Evolutionary conservation across 2,888 invertebrate species (phyloP).

Genomic region (Stenodera caucasica): DNA sequence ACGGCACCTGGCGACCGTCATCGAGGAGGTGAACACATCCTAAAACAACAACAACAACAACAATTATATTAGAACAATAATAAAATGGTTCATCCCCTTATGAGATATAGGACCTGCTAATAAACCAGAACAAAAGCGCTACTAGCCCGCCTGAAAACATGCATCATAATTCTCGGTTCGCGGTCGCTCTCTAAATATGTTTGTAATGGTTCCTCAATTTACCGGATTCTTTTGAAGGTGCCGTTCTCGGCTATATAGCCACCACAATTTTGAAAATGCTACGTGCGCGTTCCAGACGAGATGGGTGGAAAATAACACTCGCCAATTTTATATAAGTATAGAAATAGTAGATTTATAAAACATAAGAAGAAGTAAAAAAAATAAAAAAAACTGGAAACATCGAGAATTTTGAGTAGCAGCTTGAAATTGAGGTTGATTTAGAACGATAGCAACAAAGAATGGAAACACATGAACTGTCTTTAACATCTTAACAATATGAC

Average conservation of each 20-base stretch:
- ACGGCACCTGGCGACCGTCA: slow-evolving; percentile 40
- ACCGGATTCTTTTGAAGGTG: slow-evolving; percentile 44
- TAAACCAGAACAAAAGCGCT: slow-evolving; percentile 50
- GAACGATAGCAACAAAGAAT: slow-evolving; percentile 25
- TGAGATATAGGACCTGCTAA: slow-evolving; percentile 44
- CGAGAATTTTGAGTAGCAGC: slow-evolving; percentile 40
- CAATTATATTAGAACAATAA: too few species aligned
- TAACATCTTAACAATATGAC: slow-evolving; percentile 47
- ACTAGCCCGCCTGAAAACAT: slow-evolving; percentile 50
- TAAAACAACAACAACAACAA: slow-evolving; percentile 28
- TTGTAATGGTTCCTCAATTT: slow-evolving; percentile 53
- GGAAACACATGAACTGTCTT: slow-evolving; percentile 40
- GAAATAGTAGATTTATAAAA: too few species aligned
- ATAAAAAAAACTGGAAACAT: slow-evolving; percentile 34
- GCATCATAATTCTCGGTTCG: slow-evolving; percentile 36
- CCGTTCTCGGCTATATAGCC: slow-evolving; percentile 28
- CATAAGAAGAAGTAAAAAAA: slow-evolving; percentile 14
- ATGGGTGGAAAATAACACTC: slow-evolving; percentile 4
- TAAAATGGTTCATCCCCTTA: slow-evolving; percentile 33
- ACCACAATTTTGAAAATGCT: slow-evolving; percentile 10
- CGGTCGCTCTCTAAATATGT: slow-evolving; percentile 47
- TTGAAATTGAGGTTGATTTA: slow-evolving; percentile 36
- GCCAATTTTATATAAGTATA: slow-evolving; percentile 11
- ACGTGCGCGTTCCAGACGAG: slow-evolving; percentile 17
- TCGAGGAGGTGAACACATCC: slow-evolving; percentile 51